Evolutionary conservation across 2,888 invertebrate species (phyloP).

Genomic region (Drosophila buzzatii): DNA sequence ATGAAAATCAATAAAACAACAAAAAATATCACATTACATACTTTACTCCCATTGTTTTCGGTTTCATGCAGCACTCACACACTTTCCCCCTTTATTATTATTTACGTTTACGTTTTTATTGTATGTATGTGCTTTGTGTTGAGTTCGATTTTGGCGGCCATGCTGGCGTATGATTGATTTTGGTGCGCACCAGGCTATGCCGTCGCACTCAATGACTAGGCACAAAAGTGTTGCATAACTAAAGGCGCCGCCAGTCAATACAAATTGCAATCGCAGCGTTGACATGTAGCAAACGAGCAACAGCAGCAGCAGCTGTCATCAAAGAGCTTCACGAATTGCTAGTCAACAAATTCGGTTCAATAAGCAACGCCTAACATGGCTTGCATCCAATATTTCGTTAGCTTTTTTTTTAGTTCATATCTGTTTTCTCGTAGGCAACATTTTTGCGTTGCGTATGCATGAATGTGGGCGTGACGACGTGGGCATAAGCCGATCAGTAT

Average conservation of each 20-base stretch:
- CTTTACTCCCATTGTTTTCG: conserved; percentile 53
- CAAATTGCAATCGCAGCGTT: conserved; percentile 62
- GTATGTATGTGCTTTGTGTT: conserved; percentile 43
- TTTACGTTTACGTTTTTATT: conserved; percentile 7
- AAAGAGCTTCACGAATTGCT: conserved; percentile 46
- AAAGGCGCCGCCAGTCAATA: conserved; percentile 34
- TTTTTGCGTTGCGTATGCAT: conserved; percentile 26
- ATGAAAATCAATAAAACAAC: conserved; percentile 74
- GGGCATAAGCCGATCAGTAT: conserved; percentile 51
- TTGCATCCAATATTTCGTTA: conserved; percentile 22
- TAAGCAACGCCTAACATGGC: conserved; percentile 50
- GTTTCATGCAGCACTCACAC: conserved; percentile 27
- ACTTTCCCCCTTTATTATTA: background rate
- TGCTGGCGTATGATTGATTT: conserved; percentile 76
- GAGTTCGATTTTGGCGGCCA: conserved; percentile 56
- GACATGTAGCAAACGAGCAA: conserved; percentile 46
- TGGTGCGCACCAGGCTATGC: conserved; percentile 30
- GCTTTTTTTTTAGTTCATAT: background rate
- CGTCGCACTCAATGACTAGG: conserved; percentile 38
- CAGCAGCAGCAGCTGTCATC: conserved; percentile 26
- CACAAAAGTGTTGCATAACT: conserved; percentile 71
- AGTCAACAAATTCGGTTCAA: conserved; percentile 74
- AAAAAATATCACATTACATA: conserved; percentile 72
- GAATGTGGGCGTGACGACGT: conserved; percentile 23
- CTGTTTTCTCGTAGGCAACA: conserved; percentile 13